Conservation (phyloP, 2,797 vertebrate species). For the Cynodonichthys magdalenae region DNA sequence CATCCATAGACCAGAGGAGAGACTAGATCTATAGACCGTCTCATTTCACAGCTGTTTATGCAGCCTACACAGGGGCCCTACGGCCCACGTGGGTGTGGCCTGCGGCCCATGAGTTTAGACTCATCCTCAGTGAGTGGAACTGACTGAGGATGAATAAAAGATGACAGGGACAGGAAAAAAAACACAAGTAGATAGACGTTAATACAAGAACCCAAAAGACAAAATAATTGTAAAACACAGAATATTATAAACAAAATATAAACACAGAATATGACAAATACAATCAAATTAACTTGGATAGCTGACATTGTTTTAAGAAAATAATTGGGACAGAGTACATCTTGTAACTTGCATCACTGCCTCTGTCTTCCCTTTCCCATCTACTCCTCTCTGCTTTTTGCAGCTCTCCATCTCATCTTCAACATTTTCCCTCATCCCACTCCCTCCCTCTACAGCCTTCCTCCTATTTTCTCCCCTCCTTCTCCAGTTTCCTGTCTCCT, state of each 20-base stretch:
- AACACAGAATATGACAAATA: neutral
- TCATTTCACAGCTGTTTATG: too few relatives aligned
- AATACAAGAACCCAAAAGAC: neutral
- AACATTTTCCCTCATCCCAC: conserved; percentile 6
- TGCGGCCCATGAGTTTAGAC: too few relatives aligned
- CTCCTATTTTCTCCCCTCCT: conserved; percentile 22
- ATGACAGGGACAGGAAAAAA: too few relatives aligned
- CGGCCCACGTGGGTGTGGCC: too few relatives aligned
- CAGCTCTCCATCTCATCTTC: conserved; percentile 19
- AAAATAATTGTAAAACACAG: too few relatives aligned
- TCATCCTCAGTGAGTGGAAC: too few relatives aligned
- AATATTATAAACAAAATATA: neutral
- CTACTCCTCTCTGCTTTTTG: conserved; percentile 24
- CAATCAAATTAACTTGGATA: neutral
- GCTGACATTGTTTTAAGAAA: neutral
- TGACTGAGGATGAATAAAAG: too few relatives aligned
- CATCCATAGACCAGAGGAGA: too few relatives aligned
- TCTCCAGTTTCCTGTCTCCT: conserved; percentile 40
- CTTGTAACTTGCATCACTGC: conserved; percentile 63
- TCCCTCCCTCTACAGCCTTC: conserved; percentile 13
- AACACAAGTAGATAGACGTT: too few relatives aligned
- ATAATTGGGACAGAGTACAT: conserved; percentile 73
- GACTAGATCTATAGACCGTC: too few relatives aligned
- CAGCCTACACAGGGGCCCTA: too few relatives aligned
- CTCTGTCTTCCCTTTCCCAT: conserved; percentile 44